Conservation (phyloP, 2,113 vertebrate genomes). For the Bubalus kerabau region DNA sequence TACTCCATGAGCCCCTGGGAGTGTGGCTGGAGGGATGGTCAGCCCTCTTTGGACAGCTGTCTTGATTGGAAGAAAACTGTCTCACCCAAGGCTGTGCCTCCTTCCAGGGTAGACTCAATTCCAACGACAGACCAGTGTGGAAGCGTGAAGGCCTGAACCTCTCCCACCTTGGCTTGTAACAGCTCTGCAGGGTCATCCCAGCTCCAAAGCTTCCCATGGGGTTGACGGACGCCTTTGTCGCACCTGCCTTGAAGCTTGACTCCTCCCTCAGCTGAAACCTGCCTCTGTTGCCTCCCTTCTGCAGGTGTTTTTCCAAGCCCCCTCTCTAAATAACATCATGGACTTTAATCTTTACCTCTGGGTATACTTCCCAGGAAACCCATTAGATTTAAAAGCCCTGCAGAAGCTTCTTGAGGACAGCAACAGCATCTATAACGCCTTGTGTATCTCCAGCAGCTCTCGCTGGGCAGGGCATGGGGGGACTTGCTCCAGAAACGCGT, state of each 20-base stretch:
- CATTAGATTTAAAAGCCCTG: neutral
- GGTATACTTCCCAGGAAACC: neutral
- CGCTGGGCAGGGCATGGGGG: fast-evolving
- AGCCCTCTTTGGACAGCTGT: neutral
- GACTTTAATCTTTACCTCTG: neutral
- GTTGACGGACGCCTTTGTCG: neutral
- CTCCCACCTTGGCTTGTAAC: neutral
- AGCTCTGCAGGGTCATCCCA: neutral
- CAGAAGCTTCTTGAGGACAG: neutral
- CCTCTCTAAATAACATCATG: neutral
- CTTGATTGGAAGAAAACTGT: neutral
- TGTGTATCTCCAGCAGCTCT: neutral
- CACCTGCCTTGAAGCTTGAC: no score
- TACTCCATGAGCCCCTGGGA: no score
- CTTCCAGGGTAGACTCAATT: neutral
- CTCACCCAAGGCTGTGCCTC: neutral
- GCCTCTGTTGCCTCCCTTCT: fast-evolving
- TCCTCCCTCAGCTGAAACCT: neutral
- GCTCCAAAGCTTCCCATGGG: neutral
- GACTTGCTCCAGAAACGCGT: neutral
- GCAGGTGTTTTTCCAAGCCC: neutral
- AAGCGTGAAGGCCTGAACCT: fast-evolving
- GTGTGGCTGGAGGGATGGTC: neutral
- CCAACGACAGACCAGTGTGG: neutral
- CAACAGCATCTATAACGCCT: neutral